Conservation (phyloP, 37 sponge, comb jelly and placozoan genomes). For the Spongilla lacustris region DNA sequence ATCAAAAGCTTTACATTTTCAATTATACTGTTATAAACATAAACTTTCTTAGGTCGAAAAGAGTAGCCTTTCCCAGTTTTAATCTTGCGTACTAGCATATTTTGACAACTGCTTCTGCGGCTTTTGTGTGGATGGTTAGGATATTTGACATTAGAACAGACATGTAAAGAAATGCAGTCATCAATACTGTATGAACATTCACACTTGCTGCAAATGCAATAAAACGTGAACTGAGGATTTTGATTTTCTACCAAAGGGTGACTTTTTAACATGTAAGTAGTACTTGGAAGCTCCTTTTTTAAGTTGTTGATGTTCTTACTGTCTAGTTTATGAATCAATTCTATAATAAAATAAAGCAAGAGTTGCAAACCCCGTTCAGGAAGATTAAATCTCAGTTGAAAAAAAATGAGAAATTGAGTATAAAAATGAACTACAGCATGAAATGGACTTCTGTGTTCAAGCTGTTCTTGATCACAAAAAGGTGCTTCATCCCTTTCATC, state of each 20-base stretch:
- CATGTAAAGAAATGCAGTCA: neutral
- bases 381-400: neutral
- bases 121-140: slow-evolving; percentile 10
- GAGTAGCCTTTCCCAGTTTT: neutral
- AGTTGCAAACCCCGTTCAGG: slow-evolving; percentile 1
- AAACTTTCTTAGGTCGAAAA: neutral
- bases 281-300: slow-evolving; percentile 1
- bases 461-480: neutral
- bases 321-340: neutral
- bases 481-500: neutral
- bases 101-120: neutral
- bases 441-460: neutral
- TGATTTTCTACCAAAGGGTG: neutral
- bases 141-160: slow-evolving; percentile 3
- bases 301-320: neutral
- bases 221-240: neutral
- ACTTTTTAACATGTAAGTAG: neutral
- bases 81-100: neutral
- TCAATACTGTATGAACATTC: neutral
- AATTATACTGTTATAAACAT: neutral
- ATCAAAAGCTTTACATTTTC: neutral
- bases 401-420: neutral
- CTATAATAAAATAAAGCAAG: neutral
- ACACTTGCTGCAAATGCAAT: neutral
- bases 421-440: neutral